Evolutionary conservation across 2,797 vertebrate genomes (phyloP), one percentile per base, ranked within the genome.

Genomic region (Prionace glauca): DNA sequence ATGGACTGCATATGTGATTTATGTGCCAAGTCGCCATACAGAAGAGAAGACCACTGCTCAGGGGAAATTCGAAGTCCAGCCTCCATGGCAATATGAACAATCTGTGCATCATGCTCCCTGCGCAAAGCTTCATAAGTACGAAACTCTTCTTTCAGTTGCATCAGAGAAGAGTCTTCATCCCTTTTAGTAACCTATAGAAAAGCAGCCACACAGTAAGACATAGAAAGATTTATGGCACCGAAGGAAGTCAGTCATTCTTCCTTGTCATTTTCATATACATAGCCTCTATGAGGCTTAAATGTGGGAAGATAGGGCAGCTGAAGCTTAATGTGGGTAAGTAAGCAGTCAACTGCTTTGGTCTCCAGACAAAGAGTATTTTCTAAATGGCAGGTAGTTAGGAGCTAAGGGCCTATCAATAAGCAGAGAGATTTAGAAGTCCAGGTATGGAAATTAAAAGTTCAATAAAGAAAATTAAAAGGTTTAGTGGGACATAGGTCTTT

Each of bases 1-100:
- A 99, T 99, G 95, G 99, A 99, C 96, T 99, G 99, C 99, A 99
- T 99, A 97, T 99, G 99, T 72, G 99, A 99, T 97, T 99, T 99
- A 97, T 99, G 99, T 56, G 98, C 98, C 96, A 99, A 97, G 97
- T 99, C 99, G 95, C 99, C 99, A 24, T 99, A 99, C 0, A 99
- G 97, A 97, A 99, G 98, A 72, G 99, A 99, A 22, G 99, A 99
- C 99, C 99, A 99, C 96, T 99, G 99, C 96, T 99, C 99, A 0
- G 99, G 99, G 32, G 99, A 99, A 97, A 99, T 99, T 4, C 99
- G 98, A 22, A 99, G 98, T 74, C 99, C 99, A 0, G 99, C 99
- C 97, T 99, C 99, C 99, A 99, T 99, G 96, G 99, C 99, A 94
- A 99, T 99, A 97, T 99, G 99, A 96, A 99, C 99, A 24, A 99